Percentiles rank a stretch among this genome's conserved stretches.
Evolutionary conservation across 1,140 invertebrate genomes (phyloP).

Genomic region (Drosophila serrata): DNA sequence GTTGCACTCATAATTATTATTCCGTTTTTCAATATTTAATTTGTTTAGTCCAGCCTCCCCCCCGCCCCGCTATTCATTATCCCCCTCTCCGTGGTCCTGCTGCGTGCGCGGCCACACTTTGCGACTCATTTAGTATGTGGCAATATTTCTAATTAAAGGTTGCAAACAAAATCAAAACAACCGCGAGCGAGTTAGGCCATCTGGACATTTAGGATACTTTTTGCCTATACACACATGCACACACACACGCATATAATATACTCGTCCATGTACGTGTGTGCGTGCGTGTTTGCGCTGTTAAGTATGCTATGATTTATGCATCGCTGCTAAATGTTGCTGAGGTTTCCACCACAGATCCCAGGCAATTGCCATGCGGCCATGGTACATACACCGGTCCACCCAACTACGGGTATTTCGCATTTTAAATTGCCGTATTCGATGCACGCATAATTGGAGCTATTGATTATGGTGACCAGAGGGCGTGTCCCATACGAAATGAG

Average conservation of each 20-base stretch:
- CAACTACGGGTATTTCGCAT: slow-evolving; percentile 58
- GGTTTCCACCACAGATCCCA: slow-evolving; percentile 71
- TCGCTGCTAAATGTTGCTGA: slow-evolving; percentile 77
- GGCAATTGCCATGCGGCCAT: slow-evolving; percentile 44
- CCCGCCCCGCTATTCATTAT: slow-evolving; percentile 1
- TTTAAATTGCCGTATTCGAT: slow-evolving; percentile 72
- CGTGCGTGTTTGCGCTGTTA: slow-evolving; percentile 55
- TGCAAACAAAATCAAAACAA: slow-evolving; percentile 82
- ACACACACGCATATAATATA: slow-evolving; percentile 3
- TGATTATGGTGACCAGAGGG: slow-evolving; percentile 50
- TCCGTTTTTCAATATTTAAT: slow-evolving; percentile 80
- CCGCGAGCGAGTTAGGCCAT: slow-evolving; percentile 54
- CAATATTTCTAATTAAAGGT: slow-evolving; percentile 83
- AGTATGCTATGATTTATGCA: slow-evolving; percentile 81
- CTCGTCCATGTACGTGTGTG: slow-evolving; percentile 10
- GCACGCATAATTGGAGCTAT: slow-evolving; percentile 76
- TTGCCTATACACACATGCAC: not conserved
- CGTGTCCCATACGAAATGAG: slow-evolving; percentile 20
- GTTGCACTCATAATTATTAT: slow-evolving; percentile 66
- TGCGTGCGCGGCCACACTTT: slow-evolving; percentile 27
- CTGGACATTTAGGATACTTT: slow-evolving; percentile 51
- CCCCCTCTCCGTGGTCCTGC: not conserved
- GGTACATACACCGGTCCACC: slow-evolving; percentile 45
- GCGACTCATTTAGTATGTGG: slow-evolving; percentile 76
- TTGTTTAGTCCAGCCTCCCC: slow-evolving; percentile 49